phyloP scores from a whole-genome alignment of 2,888 invertebrate genomes.

The Rotaria magnacalcarata region DNA sequence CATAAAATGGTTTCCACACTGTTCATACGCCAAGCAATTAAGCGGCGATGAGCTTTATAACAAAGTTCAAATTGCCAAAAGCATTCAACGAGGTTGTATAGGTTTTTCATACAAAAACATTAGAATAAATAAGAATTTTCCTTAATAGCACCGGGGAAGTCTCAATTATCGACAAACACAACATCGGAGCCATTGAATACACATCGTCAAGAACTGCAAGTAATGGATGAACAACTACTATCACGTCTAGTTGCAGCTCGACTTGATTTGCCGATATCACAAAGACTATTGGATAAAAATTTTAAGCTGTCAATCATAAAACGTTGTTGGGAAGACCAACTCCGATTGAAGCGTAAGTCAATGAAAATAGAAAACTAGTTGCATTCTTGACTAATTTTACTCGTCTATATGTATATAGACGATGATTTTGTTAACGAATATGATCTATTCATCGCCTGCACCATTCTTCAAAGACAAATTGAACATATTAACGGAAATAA shows the following conservation, averaged over 20 bases:
- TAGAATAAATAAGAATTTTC: too few relatives aligned
- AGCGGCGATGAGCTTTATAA: not conserved
- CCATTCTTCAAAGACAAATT: not conserved
- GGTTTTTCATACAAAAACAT: too few relatives aligned
- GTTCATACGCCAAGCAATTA: not conserved
- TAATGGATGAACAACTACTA: not conserved
- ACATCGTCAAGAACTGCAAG: not conserved
- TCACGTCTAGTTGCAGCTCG: not conserved
- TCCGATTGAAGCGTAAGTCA: not conserved
- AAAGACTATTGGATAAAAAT: not conserved
- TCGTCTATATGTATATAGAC: not conserved
- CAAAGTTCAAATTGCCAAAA: not conserved
- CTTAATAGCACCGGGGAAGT: too few relatives aligned
- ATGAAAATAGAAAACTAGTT: too few relatives aligned
- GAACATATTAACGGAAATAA: not conserved
- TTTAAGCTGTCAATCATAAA: not conserved
- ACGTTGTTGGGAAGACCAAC: slow-evolving; percentile 17
- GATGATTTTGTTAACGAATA: not conserved
- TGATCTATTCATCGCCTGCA: not conserved
- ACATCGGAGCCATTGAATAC: too few relatives aligned
- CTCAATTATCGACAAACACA: too few relatives aligned
- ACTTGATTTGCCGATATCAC: not conserved
- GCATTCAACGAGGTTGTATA: not conserved
- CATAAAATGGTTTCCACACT: not conserved
- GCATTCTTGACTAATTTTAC: too few relatives aligned